phyloP scores from a whole-genome alignment of 2,888 invertebrate species.

The Sarcophaga caerulescens region DNA sequence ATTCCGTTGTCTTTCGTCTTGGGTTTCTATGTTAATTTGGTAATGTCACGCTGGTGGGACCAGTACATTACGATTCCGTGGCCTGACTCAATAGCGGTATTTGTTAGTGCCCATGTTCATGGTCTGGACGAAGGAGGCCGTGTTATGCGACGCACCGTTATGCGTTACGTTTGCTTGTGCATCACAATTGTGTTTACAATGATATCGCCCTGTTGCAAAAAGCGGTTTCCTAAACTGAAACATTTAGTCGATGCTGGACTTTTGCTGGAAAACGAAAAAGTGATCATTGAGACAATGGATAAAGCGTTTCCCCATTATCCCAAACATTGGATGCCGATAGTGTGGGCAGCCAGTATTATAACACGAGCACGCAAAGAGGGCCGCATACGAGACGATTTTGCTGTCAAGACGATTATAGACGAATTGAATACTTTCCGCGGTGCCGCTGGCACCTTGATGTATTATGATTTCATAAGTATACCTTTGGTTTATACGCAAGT shows the following conservation, averaged over 20 bases:
- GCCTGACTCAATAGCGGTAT: conserved; percentile 92
- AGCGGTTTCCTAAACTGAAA: conserved; percentile 91
- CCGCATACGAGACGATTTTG: conserved; percentile 93
- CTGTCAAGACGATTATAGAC: conserved; percentile 93
- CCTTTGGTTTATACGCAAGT: conserved; percentile 93
- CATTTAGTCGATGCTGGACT: conserved; percentile 92
- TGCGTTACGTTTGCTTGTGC: conserved; percentile 91
- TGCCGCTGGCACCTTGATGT: conserved; percentile 87
- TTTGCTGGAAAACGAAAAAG: conserved; percentile 89
- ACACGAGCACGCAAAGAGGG: conserved; percentile 93
- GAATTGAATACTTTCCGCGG: conserved; percentile 91
- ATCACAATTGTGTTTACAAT: conserved; percentile 92
- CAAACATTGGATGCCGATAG: conserved; percentile 94
- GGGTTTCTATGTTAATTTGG: conserved; percentile 95
- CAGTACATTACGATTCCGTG: conserved; percentile 91
- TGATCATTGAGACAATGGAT: conserved; percentile 88
- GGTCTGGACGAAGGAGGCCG: conserved; percentile 92
- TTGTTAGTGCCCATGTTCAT: conserved; percentile 90
- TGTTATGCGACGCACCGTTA: conserved; percentile 89
- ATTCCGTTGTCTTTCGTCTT: conserved; percentile 96
- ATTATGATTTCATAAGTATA: conserved; percentile 88
- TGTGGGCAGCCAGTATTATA: conserved; percentile 94
- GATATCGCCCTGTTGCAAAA: conserved; percentile 93
- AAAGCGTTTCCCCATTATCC: conserved; percentile 90
- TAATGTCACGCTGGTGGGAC: conserved; percentile 95